Base-by-base conservation (phyloP, 2,113 vertebrate genomes). In the Heterotis niloticus region DNA sequence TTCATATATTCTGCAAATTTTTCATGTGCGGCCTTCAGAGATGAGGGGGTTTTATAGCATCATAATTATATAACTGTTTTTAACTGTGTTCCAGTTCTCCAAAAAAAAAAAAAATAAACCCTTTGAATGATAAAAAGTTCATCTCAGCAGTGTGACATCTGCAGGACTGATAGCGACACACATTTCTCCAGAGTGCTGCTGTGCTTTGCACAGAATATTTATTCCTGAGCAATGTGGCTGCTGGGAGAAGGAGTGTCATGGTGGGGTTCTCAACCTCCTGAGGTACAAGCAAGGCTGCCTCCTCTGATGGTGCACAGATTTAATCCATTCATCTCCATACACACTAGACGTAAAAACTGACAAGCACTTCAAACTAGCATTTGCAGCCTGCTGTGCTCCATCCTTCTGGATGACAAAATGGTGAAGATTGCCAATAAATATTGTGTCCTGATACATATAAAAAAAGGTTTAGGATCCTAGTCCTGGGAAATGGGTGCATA, bases 291-390 rank as follows among this genome's bases (percentile, higher is more conserved):
- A 51, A 51, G 59, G 70, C 16, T 74, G 59, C 23, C 17, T 26
- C 56, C 74, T 65, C 70, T 79, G 69, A 79, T 29, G 56, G 59
- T 57, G 62, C 34, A 66, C 62, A 79, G 11, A 51, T 64, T 74
- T 79, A 75, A 79, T 75, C 62, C 44, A 79, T 79, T 64, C 51
- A 28, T 79, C 69, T 73, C 62, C 62, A 14, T 24, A 28, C 44
- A 28, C 73, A 65, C 26, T 23, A 28, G 23, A 64, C 24, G 74
- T n/a, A 18, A 34, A 54, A 13, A 13, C 71, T 75, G 69, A 74
- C 69, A 74, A 65, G 69, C 44, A 66, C 69, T 51, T 5, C 60
- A 65, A 12, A 79, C 65, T 74, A 59, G 74, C 78, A 73, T 79
- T 65, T 29, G 24, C 44, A 54, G 51, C 34, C 71, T 65, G 20